These are phyloP conservation scores for Meiosimyza platycephala DNA, from an alignment of 2,888 invertebrate species.

Conservation along the genomic window DNA sequence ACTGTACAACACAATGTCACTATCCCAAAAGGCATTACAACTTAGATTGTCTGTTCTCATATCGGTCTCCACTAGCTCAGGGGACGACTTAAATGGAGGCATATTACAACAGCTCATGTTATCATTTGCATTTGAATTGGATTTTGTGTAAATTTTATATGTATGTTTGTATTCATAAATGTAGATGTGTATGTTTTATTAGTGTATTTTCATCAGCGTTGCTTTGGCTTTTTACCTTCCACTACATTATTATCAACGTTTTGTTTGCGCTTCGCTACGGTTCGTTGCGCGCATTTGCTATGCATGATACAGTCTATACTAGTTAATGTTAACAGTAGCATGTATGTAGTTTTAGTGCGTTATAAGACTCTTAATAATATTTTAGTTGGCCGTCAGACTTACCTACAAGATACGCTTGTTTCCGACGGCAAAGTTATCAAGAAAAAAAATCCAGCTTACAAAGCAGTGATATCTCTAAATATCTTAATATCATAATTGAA, in stretches of 20 bases:
- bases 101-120: constrained; percentile 14
- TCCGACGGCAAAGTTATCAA: no score
- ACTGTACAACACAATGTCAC: no score
- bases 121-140: constrained; percentile 30
- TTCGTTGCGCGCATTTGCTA: neutral
- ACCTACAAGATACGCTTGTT: no score
- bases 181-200: neutral
- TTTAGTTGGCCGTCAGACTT: no score
- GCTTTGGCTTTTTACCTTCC: constrained; percentile 19
- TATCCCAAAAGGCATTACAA: no score
- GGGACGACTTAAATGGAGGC: constrained; percentile 15
- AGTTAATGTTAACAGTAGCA: no score
- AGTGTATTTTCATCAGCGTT: neutral
- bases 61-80: neutral
- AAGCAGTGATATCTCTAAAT: no score
- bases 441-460: no score
- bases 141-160: neutral
- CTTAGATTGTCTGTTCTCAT: neutral
- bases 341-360: no score
- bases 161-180: neutral
- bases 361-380: no score
- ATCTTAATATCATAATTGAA: no score
- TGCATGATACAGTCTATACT: no score
- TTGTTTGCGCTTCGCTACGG: neutral
- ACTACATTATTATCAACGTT: constrained; percentile 13